Evolutionary conservation across 2,888 invertebrate genomes (phyloP).

Genomic region (Papilio elwesi): DNA sequence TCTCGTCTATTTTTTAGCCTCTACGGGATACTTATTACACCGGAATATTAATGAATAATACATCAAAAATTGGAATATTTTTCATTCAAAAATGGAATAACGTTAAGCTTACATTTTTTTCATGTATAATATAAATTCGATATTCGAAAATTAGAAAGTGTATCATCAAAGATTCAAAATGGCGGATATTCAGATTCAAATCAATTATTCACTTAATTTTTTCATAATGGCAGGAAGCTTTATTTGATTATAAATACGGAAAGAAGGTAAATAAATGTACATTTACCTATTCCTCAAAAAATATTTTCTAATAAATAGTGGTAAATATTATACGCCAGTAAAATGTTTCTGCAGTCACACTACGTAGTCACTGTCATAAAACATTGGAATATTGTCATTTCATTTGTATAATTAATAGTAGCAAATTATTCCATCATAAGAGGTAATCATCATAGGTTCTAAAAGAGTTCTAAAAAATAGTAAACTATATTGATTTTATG

Average conservation of each 20-base stretch:
- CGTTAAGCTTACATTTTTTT: neutral
- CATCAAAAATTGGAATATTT: too few species aligned
- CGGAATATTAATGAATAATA: too few species aligned
- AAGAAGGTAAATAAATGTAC: neutral
- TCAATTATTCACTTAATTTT: neutral
- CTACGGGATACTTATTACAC: too few species aligned
- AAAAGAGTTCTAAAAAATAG: constrained; percentile 8
- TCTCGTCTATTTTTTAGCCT: too few species aligned
- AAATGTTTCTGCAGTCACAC: neutral
- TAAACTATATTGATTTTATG: constrained; percentile 1
- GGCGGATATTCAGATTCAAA: neutral
- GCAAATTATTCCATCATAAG: constrained; percentile 11
- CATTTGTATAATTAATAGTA: neutral
- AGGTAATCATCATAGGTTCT: neutral
- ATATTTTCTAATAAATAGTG: neutral
- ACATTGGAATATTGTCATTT: constrained; percentile 3
- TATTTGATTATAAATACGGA: neutral
- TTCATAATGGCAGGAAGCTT: neutral
- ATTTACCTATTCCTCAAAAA: neutral
- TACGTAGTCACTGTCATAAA: neutral
- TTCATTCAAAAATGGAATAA: neutral
- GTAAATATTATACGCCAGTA: neutral
- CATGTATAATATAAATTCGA: neutral
- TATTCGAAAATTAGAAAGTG: neutral
- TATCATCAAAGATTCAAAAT: neutral